Base-by-base conservation (phyloP, 2,113 vertebrate genomes). In the Cryptotis parvus region DNA sequence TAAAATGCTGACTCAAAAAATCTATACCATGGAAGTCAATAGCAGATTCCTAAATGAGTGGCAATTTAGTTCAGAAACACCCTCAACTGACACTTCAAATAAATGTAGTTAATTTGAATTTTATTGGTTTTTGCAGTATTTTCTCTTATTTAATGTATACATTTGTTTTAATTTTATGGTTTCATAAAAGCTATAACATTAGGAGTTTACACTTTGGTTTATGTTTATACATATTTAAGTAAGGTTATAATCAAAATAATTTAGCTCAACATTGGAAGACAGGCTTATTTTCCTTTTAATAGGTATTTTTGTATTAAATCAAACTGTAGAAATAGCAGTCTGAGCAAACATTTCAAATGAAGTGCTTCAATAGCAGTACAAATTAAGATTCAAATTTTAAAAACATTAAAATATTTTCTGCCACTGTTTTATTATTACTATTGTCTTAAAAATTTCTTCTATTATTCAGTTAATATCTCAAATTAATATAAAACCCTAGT, bases 171-270 rank as follows among this genome's bases (percentile, higher is more conserved):
- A 75, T 88, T 85, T 94, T 93, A 80, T 93, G 43, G 37, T 69
- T 88, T 27, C 69, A 63, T 92, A 94, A 85, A 91, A 91, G 31
- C 75, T 68, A 26, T 89, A 78, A 84, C 43, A 78, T 84, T 89
- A 76, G 52, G 22, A 76, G 24, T 91, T 94, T 92, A 92, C 9
- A 87, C 26, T 94, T 92, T 76, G 72, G n/a, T 94, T 92, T 91
- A 87, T 83, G 45, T 92, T 95, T 93, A 73, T 88, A 73, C 52
- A 79, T 83, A 93, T 88, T 94, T 94, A 94, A 91, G 83, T 82
- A 92, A 86, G 14, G 37, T 70, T 80, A 58, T 91, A 92, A 82
- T 90, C 58, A 90, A 90, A 84, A 84, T 86, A 94, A 94, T 87
- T 94, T 90, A 96, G 82, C 2, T 43, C 22, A 95, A 65, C 43